phyloP scores from a whole-genome alignment of 2,888 invertebrate genomes.

The Gibbula magus region DNA sequence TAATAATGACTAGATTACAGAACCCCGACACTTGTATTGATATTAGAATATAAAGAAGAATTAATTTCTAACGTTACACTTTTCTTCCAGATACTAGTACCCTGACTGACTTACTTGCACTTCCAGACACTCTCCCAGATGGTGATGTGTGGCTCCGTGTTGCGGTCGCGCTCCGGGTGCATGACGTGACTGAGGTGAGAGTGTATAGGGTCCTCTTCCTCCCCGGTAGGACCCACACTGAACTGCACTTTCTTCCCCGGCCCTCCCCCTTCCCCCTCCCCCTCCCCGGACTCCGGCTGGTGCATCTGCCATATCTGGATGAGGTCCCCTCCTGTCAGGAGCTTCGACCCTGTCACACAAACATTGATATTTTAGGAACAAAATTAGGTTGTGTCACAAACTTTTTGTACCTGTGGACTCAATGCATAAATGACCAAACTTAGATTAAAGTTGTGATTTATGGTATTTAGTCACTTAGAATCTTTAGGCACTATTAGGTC shows the following conservation, averaged over 20 bases:
- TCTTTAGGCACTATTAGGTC: too few relatives aligned
- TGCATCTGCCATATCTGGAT: slow-evolving; percentile 88
- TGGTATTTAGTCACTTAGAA: too few relatives aligned
- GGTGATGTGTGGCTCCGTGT: not conserved
- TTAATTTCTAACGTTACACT: too few relatives aligned
- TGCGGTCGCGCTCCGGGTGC: slow-evolving; percentile 28
- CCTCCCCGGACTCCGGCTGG: slow-evolving; percentile 43
- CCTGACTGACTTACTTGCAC: slow-evolving; percentile 61
- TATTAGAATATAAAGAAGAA: too few relatives aligned
- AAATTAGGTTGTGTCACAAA: too few relatives aligned
- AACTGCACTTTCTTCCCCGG: slow-evolving; percentile 62
- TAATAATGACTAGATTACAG: too few relatives aligned
- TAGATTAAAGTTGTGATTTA: too few relatives aligned
- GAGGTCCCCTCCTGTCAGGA: slow-evolving; percentile 93
- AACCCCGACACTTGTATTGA: too few relatives aligned
- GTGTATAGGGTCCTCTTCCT: slow-evolving; percentile 45
- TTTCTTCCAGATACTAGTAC: too few relatives aligned
- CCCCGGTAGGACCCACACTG: slow-evolving; percentile 54
- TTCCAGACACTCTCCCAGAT: slow-evolving; percentile 66
- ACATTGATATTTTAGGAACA: too few relatives aligned
- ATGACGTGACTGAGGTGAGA: slow-evolving; percentile 44
- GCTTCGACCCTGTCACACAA: slow-evolving; percentile 68
- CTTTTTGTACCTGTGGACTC: too few relatives aligned
- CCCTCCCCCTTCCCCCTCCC: slow-evolving; percentile 34
- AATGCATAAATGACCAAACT: too few relatives aligned